Percentiles rank a stretch among this genome's conserved stretches.
These are phyloP conservation scores for Thermophis baileyi DNA, from an alignment of 2,113 vertebrate species.

Conservation along the genomic window DNA sequence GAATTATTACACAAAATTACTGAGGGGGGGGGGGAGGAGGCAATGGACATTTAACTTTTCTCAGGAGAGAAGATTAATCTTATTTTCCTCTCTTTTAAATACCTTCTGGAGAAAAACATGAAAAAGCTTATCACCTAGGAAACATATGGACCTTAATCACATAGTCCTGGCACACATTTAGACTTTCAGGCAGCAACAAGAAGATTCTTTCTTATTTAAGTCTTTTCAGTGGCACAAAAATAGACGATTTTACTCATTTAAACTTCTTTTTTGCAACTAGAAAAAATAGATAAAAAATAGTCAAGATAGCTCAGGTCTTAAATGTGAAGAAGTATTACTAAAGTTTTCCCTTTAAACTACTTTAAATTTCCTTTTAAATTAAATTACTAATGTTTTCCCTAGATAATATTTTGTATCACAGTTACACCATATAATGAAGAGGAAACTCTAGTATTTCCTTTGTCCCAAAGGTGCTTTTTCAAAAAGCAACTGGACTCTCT, in stretches of 20 bases:
- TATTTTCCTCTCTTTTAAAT: constrained; percentile 68
- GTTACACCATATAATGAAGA: not conserved
- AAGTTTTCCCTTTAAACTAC: not conserved
- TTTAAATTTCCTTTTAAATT: not conserved
- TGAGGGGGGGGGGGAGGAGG: constrained; percentile 32
- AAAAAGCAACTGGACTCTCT: no score
- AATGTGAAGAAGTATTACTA: not conserved
- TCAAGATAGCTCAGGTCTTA: not conserved
- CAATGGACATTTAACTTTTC: constrained; percentile 66
- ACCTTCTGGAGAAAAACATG: constrained; percentile 55
- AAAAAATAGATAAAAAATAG: not conserved
- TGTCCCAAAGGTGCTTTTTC: not conserved
- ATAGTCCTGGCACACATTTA: constrained; percentile 50
- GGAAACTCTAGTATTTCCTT: not conserved
- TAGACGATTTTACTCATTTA: constrained; percentile 38
- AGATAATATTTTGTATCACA: not conserved
- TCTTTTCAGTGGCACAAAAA: constrained; percentile 53
- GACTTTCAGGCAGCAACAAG: constrained; percentile 35
- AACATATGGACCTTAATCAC: constrained; percentile 66
- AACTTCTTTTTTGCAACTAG: constrained; percentile 10
- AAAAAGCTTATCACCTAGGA: constrained; percentile 70
- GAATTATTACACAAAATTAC: constrained; percentile 74
- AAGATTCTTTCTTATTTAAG: constrained; percentile 34
- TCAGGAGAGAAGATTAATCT: constrained; percentile 64
- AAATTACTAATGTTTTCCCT: not conserved